Conservation (phyloP, 2,888 invertebrate genomes). For the Spialia ferax region DNA sequence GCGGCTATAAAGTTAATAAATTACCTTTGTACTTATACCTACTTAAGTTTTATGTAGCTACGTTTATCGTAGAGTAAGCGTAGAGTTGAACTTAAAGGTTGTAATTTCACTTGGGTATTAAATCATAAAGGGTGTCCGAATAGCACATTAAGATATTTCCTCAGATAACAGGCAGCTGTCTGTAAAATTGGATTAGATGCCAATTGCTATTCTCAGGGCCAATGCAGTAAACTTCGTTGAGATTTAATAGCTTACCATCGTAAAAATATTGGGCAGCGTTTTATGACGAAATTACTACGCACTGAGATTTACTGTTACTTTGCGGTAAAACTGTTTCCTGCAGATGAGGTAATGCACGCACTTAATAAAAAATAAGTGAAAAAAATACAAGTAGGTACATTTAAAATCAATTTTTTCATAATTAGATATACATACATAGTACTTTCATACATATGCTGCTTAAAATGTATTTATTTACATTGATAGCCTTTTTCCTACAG, state of each 20-base stretch:
- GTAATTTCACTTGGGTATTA: slow-evolving; percentile 3
- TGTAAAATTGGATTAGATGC: slow-evolving; percentile 61
- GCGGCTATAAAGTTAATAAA: background rate
- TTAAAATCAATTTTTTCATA: too few relatives aligned
- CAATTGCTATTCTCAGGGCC: slow-evolving; percentile 52
- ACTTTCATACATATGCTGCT: too few relatives aligned
- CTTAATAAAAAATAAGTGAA: slow-evolving; percentile 7
- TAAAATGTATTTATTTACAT: too few relatives aligned
- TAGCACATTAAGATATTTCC: slow-evolving; percentile 39
- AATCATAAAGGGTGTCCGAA: slow-evolving; percentile 23
- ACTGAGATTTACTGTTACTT: slow-evolving; percentile 31
- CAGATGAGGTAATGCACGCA: slow-evolving; percentile 14
- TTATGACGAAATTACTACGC: slow-evolving; percentile 42
- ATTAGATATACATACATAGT: too few relatives aligned
- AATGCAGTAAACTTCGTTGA: slow-evolving; percentile 55
- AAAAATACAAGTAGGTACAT: background rate
- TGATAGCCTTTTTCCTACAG: too few relatives aligned
- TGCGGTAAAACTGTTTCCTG: slow-evolving; percentile 26
- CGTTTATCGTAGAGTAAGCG: too few relatives aligned
- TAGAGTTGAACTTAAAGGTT: background rate
- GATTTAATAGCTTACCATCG: slow-evolving; percentile 50
- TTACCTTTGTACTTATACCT: background rate
- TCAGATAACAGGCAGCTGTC: slow-evolving; percentile 54
- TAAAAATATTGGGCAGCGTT: slow-evolving; percentile 49
- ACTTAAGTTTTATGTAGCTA: background rate